These are phyloP conservation scores for Lophius piscatorius DNA, from an alignment of 2,113 vertebrate species.

Conservation along the genomic window DNA sequence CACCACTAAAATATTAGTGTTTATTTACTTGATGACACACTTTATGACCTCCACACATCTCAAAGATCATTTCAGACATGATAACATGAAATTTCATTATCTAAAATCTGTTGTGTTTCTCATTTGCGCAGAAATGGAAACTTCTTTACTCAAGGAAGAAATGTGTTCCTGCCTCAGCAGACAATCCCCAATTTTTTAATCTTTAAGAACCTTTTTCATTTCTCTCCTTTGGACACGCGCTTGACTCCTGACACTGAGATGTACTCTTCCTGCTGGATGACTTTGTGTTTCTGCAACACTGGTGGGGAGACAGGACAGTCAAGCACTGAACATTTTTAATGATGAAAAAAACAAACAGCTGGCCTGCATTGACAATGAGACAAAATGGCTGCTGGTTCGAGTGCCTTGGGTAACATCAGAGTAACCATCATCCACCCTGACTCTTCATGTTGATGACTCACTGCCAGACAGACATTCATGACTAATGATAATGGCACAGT, in stretches of 20 bases:
- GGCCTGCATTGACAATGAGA: slow-evolving; percentile 72
- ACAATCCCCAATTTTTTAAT: not conserved
- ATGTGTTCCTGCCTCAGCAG: slow-evolving; percentile 23
- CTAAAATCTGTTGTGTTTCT: slow-evolving; percentile 31
- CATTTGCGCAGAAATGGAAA: slow-evolving; percentile 61
- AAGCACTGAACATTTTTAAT: slow-evolving; percentile 41
- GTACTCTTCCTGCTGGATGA: slow-evolving; percentile 1
- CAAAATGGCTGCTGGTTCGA: slow-evolving; percentile 68
- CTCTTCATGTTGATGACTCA: slow-evolving; percentile 44
- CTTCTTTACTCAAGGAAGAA: slow-evolving; percentile 34
- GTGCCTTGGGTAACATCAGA: slow-evolving; percentile 50
- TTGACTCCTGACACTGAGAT: slow-evolving; percentile 34
- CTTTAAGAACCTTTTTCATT: not conserved
- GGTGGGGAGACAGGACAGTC: slow-evolving; percentile 22
- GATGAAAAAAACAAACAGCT: slow-evolving; percentile 54
- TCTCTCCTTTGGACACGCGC: slow-evolving; percentile 42
- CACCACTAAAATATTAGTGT: slow-evolving; percentile 35
- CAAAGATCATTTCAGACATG: not conserved
- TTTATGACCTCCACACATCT: slow-evolving; percentile 26
- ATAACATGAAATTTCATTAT: not conserved
- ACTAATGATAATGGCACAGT: slow-evolving; percentile 62
- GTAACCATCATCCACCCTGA: slow-evolving; percentile 38
- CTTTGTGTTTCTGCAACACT: slow-evolving; percentile 42
- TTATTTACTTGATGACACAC: slow-evolving; percentile 32
- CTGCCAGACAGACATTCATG: slow-evolving; percentile 67